Evolutionary conservation across 2,797 vertebrate species (phyloP).

Genomic region (Tolypeutes matacus): DNA sequence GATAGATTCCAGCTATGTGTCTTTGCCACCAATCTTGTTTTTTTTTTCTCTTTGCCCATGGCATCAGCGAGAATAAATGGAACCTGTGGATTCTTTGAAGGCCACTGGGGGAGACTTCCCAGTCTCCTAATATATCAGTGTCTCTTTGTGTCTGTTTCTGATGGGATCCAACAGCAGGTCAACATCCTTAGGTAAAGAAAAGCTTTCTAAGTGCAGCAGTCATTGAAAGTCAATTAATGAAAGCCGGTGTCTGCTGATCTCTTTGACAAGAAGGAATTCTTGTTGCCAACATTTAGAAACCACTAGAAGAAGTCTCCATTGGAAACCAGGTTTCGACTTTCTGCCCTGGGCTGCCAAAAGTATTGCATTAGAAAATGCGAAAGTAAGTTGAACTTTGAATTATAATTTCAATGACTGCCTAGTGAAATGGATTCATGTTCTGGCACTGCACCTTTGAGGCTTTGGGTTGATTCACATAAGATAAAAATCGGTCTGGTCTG

Average conservation of each 20-base stretch:
- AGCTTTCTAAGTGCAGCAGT: slow-evolving; percentile 84
- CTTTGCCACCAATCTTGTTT: slow-evolving; percentile 69
- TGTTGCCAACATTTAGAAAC: slow-evolving; percentile 86
- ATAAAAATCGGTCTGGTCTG: slow-evolving; percentile 89
- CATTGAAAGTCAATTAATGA: slow-evolving; percentile 86
- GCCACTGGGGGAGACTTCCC: slow-evolving; percentile 80
- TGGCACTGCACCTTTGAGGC: slow-evolving; percentile 88
- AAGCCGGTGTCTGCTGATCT: slow-evolving; percentile 82
- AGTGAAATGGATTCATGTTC: slow-evolving; percentile 88
- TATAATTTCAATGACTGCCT: slow-evolving; percentile 89
- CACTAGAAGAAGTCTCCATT: slow-evolving; percentile 85
- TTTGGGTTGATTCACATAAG: slow-evolving; percentile 85
- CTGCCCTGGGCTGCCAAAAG: slow-evolving; percentile 88
- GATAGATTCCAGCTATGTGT: slow-evolving; percentile 39
- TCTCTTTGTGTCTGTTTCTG: slow-evolving; percentile 80
- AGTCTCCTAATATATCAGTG: slow-evolving; percentile 80
- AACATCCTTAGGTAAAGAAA: slow-evolving; percentile 87
- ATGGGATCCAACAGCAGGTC: slow-evolving; percentile 80
- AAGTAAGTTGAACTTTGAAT: slow-evolving; percentile 91
- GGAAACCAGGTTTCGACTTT: slow-evolving; percentile 89
- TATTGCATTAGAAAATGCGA: slow-evolving; percentile 88
- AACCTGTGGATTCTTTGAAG: slow-evolving; percentile 80
- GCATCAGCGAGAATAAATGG: slow-evolving; percentile 83
- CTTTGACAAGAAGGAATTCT: slow-evolving; percentile 87
- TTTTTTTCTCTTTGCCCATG: slow-evolving; percentile 78